Conservation (phyloP, 1,140 invertebrate species). For the Leptopilina clavipes region DNA sequence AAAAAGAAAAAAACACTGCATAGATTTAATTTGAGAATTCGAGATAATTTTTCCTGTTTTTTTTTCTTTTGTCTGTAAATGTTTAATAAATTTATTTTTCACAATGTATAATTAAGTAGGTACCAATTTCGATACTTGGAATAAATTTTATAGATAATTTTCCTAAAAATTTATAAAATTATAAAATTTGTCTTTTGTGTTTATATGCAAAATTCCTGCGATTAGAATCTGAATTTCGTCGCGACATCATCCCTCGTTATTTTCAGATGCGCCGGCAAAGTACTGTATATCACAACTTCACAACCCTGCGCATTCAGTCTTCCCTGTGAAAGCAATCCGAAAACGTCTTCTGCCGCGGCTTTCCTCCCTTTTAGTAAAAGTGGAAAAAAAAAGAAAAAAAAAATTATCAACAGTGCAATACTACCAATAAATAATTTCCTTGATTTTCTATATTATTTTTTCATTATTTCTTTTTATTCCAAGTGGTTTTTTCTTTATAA, state of each 20-base stretch:
- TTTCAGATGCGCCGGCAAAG: constrained; percentile 54
- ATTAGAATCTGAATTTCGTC: constrained; percentile 37
- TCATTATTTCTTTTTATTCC: no score
- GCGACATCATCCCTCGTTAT: constrained; percentile 58
- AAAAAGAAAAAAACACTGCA: not conserved
- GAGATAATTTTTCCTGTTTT: not conserved
- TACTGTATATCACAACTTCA: constrained; percentile 38
- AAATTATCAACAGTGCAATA: not conserved
- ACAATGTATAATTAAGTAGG: no score
- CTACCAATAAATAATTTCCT: no score
- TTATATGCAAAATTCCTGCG: no score
- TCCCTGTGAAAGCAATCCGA: constrained; percentile 49
- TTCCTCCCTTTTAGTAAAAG: not conserved
- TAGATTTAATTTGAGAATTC: not conserved
- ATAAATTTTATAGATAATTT: no score
- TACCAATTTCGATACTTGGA: no score
- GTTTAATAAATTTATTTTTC: no score
- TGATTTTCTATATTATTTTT: no score
- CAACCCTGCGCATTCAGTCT: constrained; percentile 48
- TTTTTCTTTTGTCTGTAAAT: no score
- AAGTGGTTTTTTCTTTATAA: no score
- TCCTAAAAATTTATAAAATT: no score
- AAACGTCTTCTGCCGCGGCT: constrained; percentile 40
- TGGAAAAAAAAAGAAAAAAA: not conserved
- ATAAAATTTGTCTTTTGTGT: no score